These are phyloP conservation scores for Nudaria mundana DNA, from an alignment of 2,888 invertebrate species.

Conservation along the genomic window DNA sequence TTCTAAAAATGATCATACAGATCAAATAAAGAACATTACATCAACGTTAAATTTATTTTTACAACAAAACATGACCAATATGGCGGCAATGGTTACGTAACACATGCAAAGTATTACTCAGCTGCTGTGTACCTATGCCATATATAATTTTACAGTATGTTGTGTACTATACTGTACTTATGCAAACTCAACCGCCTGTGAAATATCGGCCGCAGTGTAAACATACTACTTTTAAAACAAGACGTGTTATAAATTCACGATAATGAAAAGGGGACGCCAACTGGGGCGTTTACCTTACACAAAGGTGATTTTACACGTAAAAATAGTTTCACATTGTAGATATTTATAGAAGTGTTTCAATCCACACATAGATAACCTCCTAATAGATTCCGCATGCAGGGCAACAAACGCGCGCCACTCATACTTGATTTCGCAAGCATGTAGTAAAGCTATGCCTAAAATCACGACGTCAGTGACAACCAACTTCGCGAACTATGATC, in stretches of 20 bases:
- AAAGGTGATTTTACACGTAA: constrained; percentile 10
- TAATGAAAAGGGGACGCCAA: constrained; percentile 42
- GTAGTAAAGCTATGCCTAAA: too few species aligned
- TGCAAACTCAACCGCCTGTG: constrained; percentile 45
- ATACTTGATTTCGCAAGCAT: too few species aligned
- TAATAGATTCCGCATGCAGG: too few species aligned
- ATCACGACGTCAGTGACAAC: too few species aligned
- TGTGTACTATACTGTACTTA: constrained; percentile 29
- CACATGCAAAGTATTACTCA: constrained; percentile 39
- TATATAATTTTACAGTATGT: constrained; percentile 25
- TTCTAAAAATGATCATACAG: constrained; percentile 3
- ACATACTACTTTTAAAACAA: constrained; percentile 31
- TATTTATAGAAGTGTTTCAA: background rate
- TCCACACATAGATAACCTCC: too few species aligned
- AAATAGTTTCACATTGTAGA: background rate
- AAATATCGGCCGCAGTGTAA: constrained; percentile 42
- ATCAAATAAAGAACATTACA: constrained; percentile 7
- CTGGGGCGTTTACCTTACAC: constrained; percentile 32
- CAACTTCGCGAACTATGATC: too few species aligned
- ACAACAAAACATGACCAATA: constrained; percentile 22
- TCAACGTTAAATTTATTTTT: constrained; percentile 17
- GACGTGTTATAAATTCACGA: constrained; percentile 36
- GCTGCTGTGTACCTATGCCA: constrained; percentile 18
- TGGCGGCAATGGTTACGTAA: constrained; percentile 33
- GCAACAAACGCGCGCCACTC: too few species aligned